Evolutionary conservation across 2,797 vertebrate genomes (phyloP).

Genomic region (Macropus fuliginosus): DNA sequence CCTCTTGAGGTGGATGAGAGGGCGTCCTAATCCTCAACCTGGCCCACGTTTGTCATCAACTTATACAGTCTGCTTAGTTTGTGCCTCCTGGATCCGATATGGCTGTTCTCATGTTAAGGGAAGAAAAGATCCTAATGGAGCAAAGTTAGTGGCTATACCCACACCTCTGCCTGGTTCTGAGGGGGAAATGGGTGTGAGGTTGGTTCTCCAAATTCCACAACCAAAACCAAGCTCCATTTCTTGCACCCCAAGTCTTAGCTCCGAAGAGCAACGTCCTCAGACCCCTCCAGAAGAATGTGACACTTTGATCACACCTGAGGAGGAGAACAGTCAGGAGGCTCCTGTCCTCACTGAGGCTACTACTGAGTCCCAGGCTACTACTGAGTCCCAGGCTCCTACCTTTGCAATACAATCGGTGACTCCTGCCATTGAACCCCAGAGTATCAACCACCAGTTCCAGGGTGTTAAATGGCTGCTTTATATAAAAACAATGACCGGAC

Average conservation of each 20-base stretch:
- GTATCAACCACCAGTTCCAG: conserved; percentile 36
- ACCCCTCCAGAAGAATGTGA: conserved; percentile 11
- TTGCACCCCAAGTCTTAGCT: background rate
- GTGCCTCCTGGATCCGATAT: conserved; percentile 73
- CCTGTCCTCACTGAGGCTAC: conserved; percentile 40
- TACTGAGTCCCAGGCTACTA: conserved; percentile 15
- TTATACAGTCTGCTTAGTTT: conserved; percentile 72
- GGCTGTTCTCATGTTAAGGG: conserved; percentile 67
- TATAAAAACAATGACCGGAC: conserved; percentile 61
- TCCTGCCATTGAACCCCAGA: conserved; percentile 27
- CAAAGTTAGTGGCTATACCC: conserved; percentile 72
- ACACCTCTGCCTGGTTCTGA: conserved; percentile 56
- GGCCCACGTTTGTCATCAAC: conserved; percentile 73
- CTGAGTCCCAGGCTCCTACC: background rate
- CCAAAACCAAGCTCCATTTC: conserved; percentile 49
- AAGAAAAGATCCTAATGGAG: conserved; percentile 65
- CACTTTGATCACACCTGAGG: background rate
- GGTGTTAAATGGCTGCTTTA: conserved; percentile 70
- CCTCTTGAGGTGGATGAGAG: conserved; percentile 78
- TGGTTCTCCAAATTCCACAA: conserved; percentile 70
- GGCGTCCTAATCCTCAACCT: conserved; percentile 75
- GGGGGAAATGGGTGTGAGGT: conserved; percentile 59
- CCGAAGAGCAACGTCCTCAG: conserved; percentile 49
- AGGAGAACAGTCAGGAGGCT: background rate
- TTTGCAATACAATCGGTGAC: background rate